Conservation (phyloP, 2,797 vertebrate species). For the Xenopus petersii region DNA sequence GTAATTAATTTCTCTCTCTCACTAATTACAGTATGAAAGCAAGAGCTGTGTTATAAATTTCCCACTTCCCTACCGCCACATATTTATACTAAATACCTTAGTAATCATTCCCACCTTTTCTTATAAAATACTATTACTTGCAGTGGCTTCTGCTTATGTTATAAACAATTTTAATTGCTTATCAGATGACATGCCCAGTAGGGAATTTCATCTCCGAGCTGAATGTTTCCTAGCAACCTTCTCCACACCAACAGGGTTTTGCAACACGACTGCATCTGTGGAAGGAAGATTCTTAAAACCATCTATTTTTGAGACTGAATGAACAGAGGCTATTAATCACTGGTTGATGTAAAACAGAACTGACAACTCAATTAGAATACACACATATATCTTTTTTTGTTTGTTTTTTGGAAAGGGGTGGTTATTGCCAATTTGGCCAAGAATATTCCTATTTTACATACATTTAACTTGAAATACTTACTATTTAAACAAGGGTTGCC, state of each 20-base stretch:
- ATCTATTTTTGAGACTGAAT: constrained; percentile 68
- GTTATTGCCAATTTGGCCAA: too few species aligned
- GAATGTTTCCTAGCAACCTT: constrained; percentile 85
- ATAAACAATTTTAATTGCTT: constrained; percentile 45
- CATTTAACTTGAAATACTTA: too few species aligned
- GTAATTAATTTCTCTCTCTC: too few species aligned
- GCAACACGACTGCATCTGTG: constrained; percentile 54
- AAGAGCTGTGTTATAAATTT: too few species aligned
- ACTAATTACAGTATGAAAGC: too few species aligned
- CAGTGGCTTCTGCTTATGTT: constrained; percentile 33
- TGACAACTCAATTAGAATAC: too few species aligned
- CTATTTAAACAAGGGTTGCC: too few species aligned
- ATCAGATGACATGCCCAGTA: constrained; percentile 58
- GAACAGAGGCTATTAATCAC: constrained; percentile 59
- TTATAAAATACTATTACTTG: background rate
- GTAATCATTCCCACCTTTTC: background rate
- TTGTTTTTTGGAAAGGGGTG: too few species aligned
- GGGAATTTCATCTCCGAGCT: constrained; percentile 66
- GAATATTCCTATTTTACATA: too few species aligned
- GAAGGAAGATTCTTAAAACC: constrained; percentile 59
- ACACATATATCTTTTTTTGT: too few species aligned
- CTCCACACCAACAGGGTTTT: constrained; percentile 63
- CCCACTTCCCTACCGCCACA: too few species aligned
- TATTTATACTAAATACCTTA: too few species aligned
- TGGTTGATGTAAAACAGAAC: background rate